Base-by-base conservation (phyloP, 2,113 vertebrate genomes). In the Oxyura jamaicensis region DNA sequence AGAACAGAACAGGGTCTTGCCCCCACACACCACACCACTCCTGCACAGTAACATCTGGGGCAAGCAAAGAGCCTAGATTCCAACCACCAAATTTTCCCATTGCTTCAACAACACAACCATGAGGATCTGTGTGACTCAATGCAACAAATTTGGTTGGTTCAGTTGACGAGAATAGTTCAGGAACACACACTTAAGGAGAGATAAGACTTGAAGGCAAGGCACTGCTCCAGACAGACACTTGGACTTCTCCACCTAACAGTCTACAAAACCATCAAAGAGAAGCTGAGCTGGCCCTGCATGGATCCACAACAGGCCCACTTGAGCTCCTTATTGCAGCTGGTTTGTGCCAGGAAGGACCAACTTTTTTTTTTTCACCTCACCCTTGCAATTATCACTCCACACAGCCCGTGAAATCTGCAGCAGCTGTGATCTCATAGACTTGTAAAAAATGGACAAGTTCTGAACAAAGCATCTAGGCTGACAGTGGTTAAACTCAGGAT, bases 221-320 rank as follows among this genome's bases (percentile, higher is more conserved):
- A 20, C 25, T 36, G 48, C 35, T 63, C 14, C 55, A 46, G 31
- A 13, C 23, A 62, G 31, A 36, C 13, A 59, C 25, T 52, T 31
- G 25, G 26, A 68, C 50, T 63, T 62, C 42, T 63, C 41, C 39
- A 58, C 7, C 0, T 12, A 36, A 21, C 26, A 74, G 36, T 0
- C 2, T 0, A n/a, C 33, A 79, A 77, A 67, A 78, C 13, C 29
- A 39, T 0, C 0, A 3, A 15, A 28, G 15, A 88, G 72, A 83
- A 56, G 41, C 60, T 4, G 0, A 74, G 35, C 11, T 13, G 3
- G n/a, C 17, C 17, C 53, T 46, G 5, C 0, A 0, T 1, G 9
- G 50, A 28, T 33, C 23, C 11, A 31, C 36, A 79, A 11, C 25
- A 31, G 31, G 21, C 26, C 36, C 19, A 22, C 13, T 14, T 46